A percentile compares a stretch with the other conserved stretches of the same genome.
These are phyloP conservation scores for Acanthococcus lagerstroemiae DNA, from an alignment of 2,888 invertebrate genomes.

Conservation along the genomic window DNA sequence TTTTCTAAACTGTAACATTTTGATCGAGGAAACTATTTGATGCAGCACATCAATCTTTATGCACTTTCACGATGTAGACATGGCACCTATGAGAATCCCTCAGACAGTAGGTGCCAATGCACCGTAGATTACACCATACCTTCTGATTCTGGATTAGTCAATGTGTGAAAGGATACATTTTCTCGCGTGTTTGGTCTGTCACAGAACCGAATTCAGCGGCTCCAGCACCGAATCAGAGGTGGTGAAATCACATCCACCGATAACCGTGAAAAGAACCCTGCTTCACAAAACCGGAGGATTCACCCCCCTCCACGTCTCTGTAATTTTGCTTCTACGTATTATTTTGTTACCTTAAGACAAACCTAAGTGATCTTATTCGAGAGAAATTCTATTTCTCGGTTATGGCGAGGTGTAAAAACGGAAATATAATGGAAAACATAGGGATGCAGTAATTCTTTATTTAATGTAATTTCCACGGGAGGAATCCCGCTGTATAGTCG, in stretches of 20 bases:
- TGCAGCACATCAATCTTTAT: not conserved
- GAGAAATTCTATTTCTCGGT: too few relatives aligned
- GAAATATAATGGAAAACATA: not conserved
- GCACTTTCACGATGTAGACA: not conserved
- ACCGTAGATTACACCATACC: constrained; percentile 7
- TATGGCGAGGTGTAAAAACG: too few relatives aligned
- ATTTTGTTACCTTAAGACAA: too few relatives aligned
- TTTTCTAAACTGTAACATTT: not conserved
- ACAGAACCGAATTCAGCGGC: too few relatives aligned
- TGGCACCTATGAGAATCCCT: not conserved
- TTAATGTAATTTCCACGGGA: constrained; percentile 23
- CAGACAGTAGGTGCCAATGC: not conserved
- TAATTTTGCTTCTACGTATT: too few relatives aligned
- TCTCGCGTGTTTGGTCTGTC: constrained; percentile 8
- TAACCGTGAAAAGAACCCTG: constrained; percentile 6
- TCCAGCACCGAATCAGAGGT: not conserved
- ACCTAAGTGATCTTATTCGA: too few relatives aligned
- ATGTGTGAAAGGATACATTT: constrained; percentile 13
- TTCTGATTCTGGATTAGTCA: not conserved
- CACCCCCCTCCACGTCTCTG: too few relatives aligned
- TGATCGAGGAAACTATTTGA: not conserved
- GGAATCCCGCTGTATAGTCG: constrained; percentile 21
- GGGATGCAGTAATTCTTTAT: constrained; percentile 6
- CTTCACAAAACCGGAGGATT: constrained; percentile 2
- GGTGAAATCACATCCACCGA: not conserved